A percentile compares a stretch with the other conserved stretches of the same genome.
phyloP scores from a whole-genome alignment of 1,140 invertebrate species.

The Sinonovacula constricta region DNA sequence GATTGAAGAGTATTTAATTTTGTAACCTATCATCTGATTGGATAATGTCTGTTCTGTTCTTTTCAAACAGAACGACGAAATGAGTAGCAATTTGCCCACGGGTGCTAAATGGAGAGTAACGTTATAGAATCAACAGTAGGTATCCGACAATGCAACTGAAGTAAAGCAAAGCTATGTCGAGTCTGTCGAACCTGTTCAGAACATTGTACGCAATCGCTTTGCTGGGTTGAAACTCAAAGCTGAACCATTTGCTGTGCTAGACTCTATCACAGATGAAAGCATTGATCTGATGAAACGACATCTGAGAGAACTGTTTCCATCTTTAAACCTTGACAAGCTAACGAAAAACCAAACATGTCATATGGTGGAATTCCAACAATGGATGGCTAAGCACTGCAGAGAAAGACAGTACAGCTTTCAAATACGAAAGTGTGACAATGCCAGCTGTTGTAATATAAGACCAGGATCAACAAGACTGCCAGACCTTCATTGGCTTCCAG shows the following conservation, averaged over 20 bases:
- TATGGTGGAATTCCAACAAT: background rate
- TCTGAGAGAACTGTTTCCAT: conserved; percentile 13
- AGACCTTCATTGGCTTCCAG: conserved; percentile 38
- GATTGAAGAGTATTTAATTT: too few relatives aligned
- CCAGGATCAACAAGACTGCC: background rate
- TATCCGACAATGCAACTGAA: too few relatives aligned
- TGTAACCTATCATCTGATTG: too few relatives aligned
- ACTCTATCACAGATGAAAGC: background rate
- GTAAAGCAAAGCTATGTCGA: conserved; percentile 27
- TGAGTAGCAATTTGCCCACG: too few relatives aligned
- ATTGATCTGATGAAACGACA: background rate
- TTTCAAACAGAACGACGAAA: too few relatives aligned
- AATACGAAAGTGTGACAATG: conserved; percentile 31
- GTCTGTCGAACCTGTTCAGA: conserved; percentile 32
- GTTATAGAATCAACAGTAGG: too few relatives aligned
- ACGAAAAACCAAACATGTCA: background rate
- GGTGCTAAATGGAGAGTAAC: too few relatives aligned
- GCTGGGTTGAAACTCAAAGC: conserved; percentile 19
- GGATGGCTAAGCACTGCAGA: background rate
- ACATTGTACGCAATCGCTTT: conserved; percentile 7
- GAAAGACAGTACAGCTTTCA: conserved; percentile 31
- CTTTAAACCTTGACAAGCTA: background rate
- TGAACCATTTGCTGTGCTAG: background rate
- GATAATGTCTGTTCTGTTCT: too few relatives aligned
- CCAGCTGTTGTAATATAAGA: conserved; percentile 12